Base-by-base conservation (phyloP, 2,888 invertebrate species). In the Drosophila nr. perissopoda region DNA sequence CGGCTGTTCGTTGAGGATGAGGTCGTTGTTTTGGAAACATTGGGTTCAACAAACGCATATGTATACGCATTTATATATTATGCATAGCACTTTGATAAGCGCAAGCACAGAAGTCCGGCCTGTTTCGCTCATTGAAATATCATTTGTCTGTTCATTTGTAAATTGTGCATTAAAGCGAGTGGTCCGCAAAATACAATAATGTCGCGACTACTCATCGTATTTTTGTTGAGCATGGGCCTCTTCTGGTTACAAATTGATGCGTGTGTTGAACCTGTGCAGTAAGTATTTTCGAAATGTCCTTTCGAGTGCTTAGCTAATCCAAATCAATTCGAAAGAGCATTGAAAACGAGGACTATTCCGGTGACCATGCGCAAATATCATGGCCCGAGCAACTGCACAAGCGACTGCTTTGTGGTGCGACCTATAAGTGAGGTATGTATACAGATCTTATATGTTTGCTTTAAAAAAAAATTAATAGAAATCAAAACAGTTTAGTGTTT, bases 31-130 rank as follows among this genome's bases (percentile, higher is more conserved):
- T 21, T 74, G 64, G 57, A 46, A 66, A 63, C 48, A 11, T 38
- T 62, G 59, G 61, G 84, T 84, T 84, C 89, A 84, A 94, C 5
- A 94, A 94, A 91, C 95, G 95, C 59, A 93, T 93, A 16, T 51
- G 49, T 36, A 49, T 42, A 53, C 31, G 51, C 29, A 33, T 18
- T 33, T 38, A 59, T 18, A 33, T 52, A 36, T 29, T 53, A 52
- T 46, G 38, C 33, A 53, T 29, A 61, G 54, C 33, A 56, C 38
- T 52, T 27, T 66, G 73, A 81, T 81, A 72, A 70, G 81, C 53
- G 57, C 56, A 67, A 68, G 65, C 57, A 33, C 25, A 40, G 53
- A 51, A 88, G 89, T 66, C 75, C 29, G 66, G 60, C 66, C 40
- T 88, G 48, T 51, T 56, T 53, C n/a, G 13, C 46, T 46, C 21